Evolutionary conservation across 2,888 invertebrate genomes (phyloP).

Genomic region (Glomeris marginata): DNA sequence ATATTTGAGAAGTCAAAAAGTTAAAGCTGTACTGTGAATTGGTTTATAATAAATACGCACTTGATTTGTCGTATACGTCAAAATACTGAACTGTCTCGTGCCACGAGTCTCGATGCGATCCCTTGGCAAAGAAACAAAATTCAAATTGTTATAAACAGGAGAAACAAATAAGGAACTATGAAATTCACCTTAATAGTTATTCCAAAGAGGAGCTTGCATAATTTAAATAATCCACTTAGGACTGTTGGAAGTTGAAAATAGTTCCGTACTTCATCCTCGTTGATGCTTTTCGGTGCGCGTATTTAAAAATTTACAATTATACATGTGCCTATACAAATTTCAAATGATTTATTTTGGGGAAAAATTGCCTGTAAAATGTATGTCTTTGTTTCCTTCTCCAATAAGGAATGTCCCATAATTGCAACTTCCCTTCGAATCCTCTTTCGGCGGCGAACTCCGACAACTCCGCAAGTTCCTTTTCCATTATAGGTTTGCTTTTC

Average conservation of each 20-base stretch:
- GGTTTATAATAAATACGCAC: neutral
- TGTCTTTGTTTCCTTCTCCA: constrained; percentile 65
- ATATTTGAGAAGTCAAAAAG: neutral
- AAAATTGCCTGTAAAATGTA: constrained; percentile 41
- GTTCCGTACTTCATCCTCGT: constrained; percentile 54
- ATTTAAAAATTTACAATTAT: constrained; percentile 2
- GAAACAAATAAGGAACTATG: neutral
- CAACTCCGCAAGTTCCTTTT: constrained; percentile 52
- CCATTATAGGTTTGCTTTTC: constrained; percentile 45
- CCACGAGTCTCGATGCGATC: neutral
- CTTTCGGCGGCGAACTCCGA: constrained; percentile 54
- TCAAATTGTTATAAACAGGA: constrained; percentile 30
- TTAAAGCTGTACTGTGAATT: neutral
- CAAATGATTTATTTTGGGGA: neutral
- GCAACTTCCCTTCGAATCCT: constrained; percentile 50
- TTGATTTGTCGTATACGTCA: constrained; percentile 1
- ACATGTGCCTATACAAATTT: neutral
- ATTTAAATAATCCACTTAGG: constrained; percentile 55
- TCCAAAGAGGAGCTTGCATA: constrained; percentile 62
- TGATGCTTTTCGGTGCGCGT: constrained; percentile 36
- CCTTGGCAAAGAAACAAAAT: constrained; percentile 2
- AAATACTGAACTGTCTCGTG: constrained; percentile 1
- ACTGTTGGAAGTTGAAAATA: constrained; percentile 73
- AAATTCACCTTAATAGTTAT: constrained; percentile 29
- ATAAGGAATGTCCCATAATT: constrained; percentile 73